Base-by-base conservation (phyloP, 2,113 vertebrate species). In the Xiphorhynchus elegans region DNA sequence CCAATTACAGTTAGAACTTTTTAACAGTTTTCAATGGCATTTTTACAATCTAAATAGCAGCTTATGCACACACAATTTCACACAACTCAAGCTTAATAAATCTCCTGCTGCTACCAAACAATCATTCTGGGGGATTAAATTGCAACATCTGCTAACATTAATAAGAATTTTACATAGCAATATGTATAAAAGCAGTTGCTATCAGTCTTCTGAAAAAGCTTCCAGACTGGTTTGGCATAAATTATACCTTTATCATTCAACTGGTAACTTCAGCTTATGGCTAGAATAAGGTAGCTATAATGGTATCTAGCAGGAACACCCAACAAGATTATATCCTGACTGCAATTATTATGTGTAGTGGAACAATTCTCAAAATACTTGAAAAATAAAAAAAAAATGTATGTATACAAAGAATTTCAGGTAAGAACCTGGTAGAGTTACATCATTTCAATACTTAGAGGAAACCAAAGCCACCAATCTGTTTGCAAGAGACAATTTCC, bases 1-100 rank as follows among this genome's bases (percentile, higher is more conserved):
- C 98, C 98, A 99, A 98, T 98, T 98, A 98, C 92, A 98, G 98
- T 97, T 97, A 98, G 96, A 98, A 98, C 97, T 98, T 98, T 98
- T 97, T 97, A 98, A 97, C 97, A 97, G 97, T 98, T 98, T 98
- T 97, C 98, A 98, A 97, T 96, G 97, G 97, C 96, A 73, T 97
- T 98, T 98, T 97, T 97, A 97, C 97, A 97, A 97, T 98, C 97
- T 98, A 98, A 98, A 97, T 96, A 98, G 97, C 97, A 96, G 98
- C 98, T 98, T 98, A 98, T 97, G 90, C 95, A 97, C 98, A 98
- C 97, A 97, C 96, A 98, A 98, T 98, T 98, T 98, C 98, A 98
- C 98, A 98, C 97, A 97, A 98, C 96, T 98, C 96, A 95, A 95
- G 97, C 97, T 98, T 98, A 98, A 98, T 98, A 98, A 98, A 98